Evolutionary conservation across 2,797 vertebrate species (phyloP).

Genomic region (Morelia viridis): DNA sequence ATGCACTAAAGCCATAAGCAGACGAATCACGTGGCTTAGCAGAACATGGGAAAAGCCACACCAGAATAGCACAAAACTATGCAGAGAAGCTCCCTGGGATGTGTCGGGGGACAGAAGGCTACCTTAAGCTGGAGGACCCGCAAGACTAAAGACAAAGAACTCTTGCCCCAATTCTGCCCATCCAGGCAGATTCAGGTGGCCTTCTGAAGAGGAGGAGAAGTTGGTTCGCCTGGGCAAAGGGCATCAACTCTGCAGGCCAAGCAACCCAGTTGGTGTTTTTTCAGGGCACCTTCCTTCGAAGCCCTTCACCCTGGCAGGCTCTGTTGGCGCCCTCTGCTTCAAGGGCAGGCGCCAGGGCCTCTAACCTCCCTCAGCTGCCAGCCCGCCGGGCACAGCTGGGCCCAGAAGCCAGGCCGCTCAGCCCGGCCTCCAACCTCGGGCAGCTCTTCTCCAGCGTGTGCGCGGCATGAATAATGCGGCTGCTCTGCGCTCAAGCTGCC

Average conservation of each 20-base stretch:
- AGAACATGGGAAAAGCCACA: not conserved
- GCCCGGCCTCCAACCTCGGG: not conserved
- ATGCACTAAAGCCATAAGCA: not conserved
- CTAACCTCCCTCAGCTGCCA: not conserved
- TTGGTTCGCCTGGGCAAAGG: not conserved
- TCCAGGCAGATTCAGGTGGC: not conserved
- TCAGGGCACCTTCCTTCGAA: not conserved
- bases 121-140: not conserved
- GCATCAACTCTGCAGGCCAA: not conserved
- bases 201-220: not conserved
- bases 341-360: not conserved
- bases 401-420: not conserved
- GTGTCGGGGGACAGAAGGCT: not conserved
- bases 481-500: not conserved
- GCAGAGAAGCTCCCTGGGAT: not conserved
- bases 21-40: not conserved
- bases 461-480: not conserved
- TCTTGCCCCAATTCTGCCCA: too few species aligned
- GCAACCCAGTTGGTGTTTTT: not conserved
- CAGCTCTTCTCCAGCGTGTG: not conserved
- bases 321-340: not conserved
- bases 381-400: not conserved
- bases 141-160: not conserved
- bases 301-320: not conserved
- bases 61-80: not conserved